phyloP scores from a whole-genome alignment of 2,888 invertebrate species.

The Xylota segnis region DNA sequence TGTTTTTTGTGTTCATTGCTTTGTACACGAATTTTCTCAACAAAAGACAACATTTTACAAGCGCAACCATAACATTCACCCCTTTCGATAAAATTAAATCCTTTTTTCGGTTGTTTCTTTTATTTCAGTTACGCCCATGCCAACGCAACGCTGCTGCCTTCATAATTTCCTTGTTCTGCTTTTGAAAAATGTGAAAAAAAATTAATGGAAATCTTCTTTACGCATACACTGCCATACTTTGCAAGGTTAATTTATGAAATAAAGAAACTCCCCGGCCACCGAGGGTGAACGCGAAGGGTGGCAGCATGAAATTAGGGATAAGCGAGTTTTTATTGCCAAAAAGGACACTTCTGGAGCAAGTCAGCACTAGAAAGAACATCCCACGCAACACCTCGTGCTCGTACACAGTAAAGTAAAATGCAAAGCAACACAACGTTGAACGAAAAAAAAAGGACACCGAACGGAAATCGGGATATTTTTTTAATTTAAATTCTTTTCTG shows the following conservation, averaged over 20 bases:
- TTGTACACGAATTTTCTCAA: conserved; percentile 38
- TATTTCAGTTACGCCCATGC: background rate
- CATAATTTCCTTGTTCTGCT: background rate
- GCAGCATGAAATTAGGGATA: conserved; percentile 62
- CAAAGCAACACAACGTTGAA: background rate
- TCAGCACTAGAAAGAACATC: background rate
- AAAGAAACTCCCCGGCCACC: conserved; percentile 6
- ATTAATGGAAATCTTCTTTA: conserved; percentile 49
- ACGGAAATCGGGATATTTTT: conserved; percentile 25
- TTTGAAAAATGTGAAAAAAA: conserved; percentile 4
- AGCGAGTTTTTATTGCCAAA: conserved; percentile 70
- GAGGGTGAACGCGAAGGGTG: conserved; percentile 4
- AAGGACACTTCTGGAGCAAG: conserved; percentile 54
- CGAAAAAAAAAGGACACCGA: background rate
- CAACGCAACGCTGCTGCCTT: background rate
- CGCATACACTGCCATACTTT: conserved; percentile 50
- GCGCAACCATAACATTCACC: conserved; percentile 42
- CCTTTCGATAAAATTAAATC: conserved; percentile 49
- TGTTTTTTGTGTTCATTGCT: conserved; percentile 18
- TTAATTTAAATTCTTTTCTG: conserved; percentile 55
- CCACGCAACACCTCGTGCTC: conserved; percentile 24
- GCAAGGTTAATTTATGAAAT: conserved; percentile 66
- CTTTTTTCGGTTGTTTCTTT: conserved; percentile 37
- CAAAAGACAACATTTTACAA: conserved; percentile 60
- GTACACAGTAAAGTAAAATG: conserved; percentile 10